Base-by-base conservation (phyloP, 1,140 invertebrate species). In the Polypedilum vanderplanki region DNA sequence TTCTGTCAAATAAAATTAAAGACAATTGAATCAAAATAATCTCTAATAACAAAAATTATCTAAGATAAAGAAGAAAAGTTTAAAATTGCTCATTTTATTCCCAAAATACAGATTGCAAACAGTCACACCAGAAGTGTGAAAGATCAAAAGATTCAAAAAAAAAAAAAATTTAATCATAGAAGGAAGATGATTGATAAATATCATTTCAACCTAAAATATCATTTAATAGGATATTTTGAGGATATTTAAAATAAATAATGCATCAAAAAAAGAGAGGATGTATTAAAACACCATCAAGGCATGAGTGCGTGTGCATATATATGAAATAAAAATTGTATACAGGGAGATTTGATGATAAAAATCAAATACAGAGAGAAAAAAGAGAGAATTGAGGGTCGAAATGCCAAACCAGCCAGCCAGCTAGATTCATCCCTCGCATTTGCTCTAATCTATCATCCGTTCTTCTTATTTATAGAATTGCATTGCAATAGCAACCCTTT, bases 231-330 rank as follows among this genome's bases (percentile, higher is more conserved):
- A 70, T 70, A 67, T 67, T 67, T 67, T 46, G 41, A 46, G 41
- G 41, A 46, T 46, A 57, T 57, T 57, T 20, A 70, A 70, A 70
- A 70, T 70, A 70, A 70, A 70, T 70, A 70, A 70, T 70, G 65
- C 65, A 70, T 70, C 65, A 70, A 18, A 70, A 70, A 70, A 17
- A 70, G 9, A 70, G 9, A 10, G 65, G 46, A 57, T 57, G 24
- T 17, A 70, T 70, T 70, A 70, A 70, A 70, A 70, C 65, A 70
- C 18, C 18, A 70, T 70, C 65, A 70, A 33, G 24, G 24, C 24
- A 33, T 33, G 24, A 33, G 24, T 33, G 24, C 24, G 24, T 33
- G 24, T 33, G 24, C 24, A 33, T 33, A 33, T 33, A 33, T n/a
- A n/a, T n/a, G 24, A 33, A 1, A 33, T 3, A 33, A 70, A 18